Evolutionary conservation across 2,113 vertebrate species (phyloP).

Genomic region (Sorex fumeus): DNA sequence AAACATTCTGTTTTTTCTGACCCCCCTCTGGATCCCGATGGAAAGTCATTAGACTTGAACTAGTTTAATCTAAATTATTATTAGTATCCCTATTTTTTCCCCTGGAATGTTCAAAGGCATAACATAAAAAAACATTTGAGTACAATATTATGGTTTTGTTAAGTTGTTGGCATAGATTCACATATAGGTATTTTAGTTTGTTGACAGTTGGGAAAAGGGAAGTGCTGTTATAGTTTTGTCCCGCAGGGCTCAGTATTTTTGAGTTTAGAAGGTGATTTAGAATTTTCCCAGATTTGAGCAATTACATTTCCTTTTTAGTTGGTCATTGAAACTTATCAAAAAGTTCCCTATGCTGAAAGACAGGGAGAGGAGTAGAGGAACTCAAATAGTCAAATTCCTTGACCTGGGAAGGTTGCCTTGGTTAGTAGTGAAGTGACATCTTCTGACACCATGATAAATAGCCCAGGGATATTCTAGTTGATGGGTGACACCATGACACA

Average conservation of each 20-base stretch:
- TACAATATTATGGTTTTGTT: conserved; percentile 15
- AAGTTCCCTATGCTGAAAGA: background rate
- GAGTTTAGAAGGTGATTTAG: background rate
- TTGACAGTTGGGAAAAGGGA: background rate
- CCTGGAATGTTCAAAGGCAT: background rate
- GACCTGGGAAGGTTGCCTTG: background rate
- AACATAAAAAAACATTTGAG: no score
- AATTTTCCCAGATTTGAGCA: conserved; percentile 28
- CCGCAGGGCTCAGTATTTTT: conserved; percentile 29
- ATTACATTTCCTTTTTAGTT: conserved; percentile 4
- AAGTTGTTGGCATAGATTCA: background rate
- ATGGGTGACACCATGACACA: background rate
- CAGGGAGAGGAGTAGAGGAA: background rate
- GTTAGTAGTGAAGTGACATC: background rate
- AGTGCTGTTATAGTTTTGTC: background rate
- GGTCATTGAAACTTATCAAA: background rate
- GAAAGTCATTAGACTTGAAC: background rate
- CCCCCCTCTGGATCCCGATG: background rate
- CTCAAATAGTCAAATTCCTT: background rate
- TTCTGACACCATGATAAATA: background rate
- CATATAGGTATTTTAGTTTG: background rate
- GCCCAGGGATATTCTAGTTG: background rate
- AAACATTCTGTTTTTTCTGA: no score
- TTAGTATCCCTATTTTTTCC: background rate
- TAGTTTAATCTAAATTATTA: background rate